Evolutionary conservation across 2,797 vertebrate genomes (phyloP).

Genomic region (Labeo calbasu): DNA sequence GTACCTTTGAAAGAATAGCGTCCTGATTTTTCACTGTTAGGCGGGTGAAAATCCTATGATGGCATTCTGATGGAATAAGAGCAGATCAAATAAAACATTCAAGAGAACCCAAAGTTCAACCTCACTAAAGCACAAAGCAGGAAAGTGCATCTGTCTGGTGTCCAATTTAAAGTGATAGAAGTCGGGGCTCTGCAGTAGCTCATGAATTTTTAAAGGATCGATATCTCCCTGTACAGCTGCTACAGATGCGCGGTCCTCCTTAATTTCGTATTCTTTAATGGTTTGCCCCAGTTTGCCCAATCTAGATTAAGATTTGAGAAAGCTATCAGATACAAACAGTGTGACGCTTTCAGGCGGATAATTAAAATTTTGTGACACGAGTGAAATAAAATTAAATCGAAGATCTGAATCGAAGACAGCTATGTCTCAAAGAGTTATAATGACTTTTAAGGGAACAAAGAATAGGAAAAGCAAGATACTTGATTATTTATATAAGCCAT

Average conservation of each 20-base stretch:
- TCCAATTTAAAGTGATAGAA: conserved; percentile 67
- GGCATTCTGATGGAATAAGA: conserved; percentile 4
- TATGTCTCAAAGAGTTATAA: background rate
- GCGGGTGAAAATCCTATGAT: conserved; percentile 7
- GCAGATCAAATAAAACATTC: conserved; percentile 53
- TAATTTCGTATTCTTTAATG: conserved; percentile 54
- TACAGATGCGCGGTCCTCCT: conserved; percentile 45
- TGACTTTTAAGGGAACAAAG: conserved; percentile 1
- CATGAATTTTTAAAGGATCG: conserved; percentile 62
- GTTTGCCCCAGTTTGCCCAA: conserved; percentile 44
- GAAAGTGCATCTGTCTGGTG: conserved; percentile 66
- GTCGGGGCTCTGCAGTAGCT: conserved; percentile 56
- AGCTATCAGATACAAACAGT: conserved; percentile 21
- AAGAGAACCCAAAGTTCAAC: conserved; percentile 46
- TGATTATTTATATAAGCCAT: background rate
- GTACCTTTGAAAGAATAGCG: conserved; percentile 12
- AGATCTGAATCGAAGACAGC: background rate
- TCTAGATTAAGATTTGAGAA: conserved; percentile 35
- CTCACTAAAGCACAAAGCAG: conserved; percentile 48
- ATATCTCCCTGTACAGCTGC: conserved; percentile 56
- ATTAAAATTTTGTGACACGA: background rate
- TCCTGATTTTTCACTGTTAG: background rate
- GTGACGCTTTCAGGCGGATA: background rate
- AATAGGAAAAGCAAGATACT: background rate
- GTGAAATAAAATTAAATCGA: conserved; percentile 2